A percentile compares a stretch with the other conserved stretches of the same genome.
These are phyloP conservation scores for Heliocidaris tuberculata DNA, from an alignment of 35 echinoderm and acorn worm genomes.

Conservation along the genomic window DNA sequence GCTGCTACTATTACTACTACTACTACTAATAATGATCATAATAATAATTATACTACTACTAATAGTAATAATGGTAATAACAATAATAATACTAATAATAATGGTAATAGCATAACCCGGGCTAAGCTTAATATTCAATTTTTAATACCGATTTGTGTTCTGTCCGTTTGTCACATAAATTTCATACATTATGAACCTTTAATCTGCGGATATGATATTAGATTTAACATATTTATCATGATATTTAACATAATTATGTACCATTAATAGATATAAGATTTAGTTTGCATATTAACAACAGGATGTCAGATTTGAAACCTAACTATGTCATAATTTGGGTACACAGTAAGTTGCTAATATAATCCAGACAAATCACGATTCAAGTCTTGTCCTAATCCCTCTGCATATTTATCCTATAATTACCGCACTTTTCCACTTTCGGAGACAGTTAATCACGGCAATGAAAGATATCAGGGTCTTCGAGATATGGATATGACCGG, in stretches of 20 bases:
- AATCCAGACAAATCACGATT: not conserved
- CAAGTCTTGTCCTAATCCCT: not conserved
- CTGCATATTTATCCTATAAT: not conserved
- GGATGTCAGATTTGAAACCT: no score
- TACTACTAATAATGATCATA: no score
- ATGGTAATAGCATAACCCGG: no score
- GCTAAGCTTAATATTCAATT: no score
- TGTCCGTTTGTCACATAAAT: no score
- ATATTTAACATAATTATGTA: not conserved
- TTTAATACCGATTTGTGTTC: no score
- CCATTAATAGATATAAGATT: not conserved
- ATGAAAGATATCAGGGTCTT: not conserved
- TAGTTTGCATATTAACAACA: not conserved
- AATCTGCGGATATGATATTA: not conserved
- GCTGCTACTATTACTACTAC: no score
- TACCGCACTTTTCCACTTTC: not conserved
- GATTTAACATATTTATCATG: not conserved
- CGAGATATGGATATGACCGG: not conserved
- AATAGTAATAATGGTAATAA: no score
- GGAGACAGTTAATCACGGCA: not conserved
- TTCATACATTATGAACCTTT: no score
- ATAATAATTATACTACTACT: no score
- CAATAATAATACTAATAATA: no score
- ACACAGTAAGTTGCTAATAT: not conserved
- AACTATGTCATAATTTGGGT: no score